Percentiles rank a stretch among this genome's conserved stretches.
phyloP scores from a whole-genome alignment of 2,797 vertebrate species.

The Hapalemur alaotrensis region DNA sequence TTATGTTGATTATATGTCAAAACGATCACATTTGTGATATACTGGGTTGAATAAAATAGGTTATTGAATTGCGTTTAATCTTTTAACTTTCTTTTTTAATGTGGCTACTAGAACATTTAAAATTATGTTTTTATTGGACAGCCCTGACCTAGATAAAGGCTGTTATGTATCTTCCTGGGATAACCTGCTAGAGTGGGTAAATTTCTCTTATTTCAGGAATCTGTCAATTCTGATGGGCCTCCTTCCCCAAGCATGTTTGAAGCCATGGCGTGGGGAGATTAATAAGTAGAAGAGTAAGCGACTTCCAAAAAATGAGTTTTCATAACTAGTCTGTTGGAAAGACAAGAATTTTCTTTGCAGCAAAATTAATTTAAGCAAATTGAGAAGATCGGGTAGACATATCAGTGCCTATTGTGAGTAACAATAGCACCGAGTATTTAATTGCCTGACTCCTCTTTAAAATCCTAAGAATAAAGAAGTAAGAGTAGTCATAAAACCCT shows the following conservation, averaged over 20 bases:
- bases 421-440: background rate
- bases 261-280: background rate
- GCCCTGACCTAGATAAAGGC: background rate
- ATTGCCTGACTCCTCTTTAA: background rate
- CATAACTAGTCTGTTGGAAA: background rate
- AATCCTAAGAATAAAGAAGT: conserved; percentile 10
- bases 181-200: background rate
- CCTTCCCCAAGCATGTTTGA: background rate
- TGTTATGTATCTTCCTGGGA: background rate
- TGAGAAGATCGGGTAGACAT: background rate
- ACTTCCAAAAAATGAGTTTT: background rate
- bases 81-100: background rate
- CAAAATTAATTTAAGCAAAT: background rate
- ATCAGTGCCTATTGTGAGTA: background rate
- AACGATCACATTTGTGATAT: background rate
- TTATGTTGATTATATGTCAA: background rate
- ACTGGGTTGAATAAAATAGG: background rate
- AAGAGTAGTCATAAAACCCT: background rate
- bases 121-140: background rate
- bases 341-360: background rate
- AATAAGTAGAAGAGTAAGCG: background rate
- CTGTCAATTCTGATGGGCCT: background rate
- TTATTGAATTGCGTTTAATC: background rate
- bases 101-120: background rate
- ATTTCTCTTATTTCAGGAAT: background rate